Evolutionary conservation across 2,113 vertebrate genomes (phyloP).

Genomic region (Sardina pilchardus): DNA sequence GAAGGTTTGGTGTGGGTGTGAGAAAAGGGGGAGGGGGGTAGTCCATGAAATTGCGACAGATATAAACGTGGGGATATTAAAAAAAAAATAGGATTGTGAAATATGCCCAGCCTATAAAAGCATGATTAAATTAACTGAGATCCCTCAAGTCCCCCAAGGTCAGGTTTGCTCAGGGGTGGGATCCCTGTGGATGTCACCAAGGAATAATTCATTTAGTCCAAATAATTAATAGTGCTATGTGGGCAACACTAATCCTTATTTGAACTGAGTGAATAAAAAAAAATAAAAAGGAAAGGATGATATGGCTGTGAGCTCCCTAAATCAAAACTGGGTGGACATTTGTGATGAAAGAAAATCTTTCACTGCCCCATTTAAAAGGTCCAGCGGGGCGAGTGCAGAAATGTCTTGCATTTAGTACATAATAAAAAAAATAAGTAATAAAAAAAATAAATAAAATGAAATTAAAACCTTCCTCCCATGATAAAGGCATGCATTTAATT

Average conservation of each 20-base stretch:
- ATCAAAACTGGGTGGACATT: background rate
- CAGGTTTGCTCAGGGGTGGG: background rate
- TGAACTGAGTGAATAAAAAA: background rate
- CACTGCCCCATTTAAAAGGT: background rate
- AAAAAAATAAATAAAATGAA: background rate
- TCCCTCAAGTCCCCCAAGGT: background rate
- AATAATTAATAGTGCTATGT: background rate
- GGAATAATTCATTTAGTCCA: background rate
- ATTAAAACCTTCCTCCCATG: background rate
- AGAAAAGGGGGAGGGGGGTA: background rate
- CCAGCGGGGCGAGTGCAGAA: background rate
- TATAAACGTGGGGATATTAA: background rate
- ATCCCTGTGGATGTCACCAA: constrained; percentile 8
- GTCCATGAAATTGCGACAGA: background rate
- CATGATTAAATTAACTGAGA: constrained; percentile 9
- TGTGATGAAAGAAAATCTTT: background rate
- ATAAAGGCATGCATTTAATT: background rate
- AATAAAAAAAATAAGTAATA: background rate
- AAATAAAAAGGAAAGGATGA: background rate
- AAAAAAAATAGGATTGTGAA: background rate
- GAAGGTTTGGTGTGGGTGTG: background rate
- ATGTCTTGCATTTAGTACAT: background rate
- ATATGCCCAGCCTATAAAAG: background rate
- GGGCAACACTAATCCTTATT: constrained; percentile 2
- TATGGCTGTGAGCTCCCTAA: background rate